These are phyloP conservation scores for Conchocele bisecta DNA, from an alignment of 2,888 invertebrate species.

Conservation along the genomic window DNA sequence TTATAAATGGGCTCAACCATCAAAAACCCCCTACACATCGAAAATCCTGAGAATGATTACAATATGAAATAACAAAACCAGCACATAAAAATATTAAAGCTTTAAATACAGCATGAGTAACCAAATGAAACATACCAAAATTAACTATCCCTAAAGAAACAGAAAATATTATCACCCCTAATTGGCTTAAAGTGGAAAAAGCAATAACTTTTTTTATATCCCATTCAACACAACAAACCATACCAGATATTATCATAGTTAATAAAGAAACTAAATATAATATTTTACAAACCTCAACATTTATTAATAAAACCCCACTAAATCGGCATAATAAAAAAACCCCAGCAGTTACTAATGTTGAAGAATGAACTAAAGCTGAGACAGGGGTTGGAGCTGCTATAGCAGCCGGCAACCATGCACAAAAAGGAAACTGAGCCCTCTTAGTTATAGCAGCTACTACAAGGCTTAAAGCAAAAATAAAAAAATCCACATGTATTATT, in stretches of 20 bases:
- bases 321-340: constrained; percentile 90
- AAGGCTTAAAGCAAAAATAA: constrained; percentile 63
- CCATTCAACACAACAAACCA: constrained; percentile 81
- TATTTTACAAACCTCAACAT: constrained; percentile 83
- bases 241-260: constrained; percentile 79
- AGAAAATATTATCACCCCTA: constrained; percentile 89
- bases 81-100: constrained; percentile 90
- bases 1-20: constrained; percentile 66
- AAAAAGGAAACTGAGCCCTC: constrained; percentile 92
- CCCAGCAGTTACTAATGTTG: constrained; percentile 90
- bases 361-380: constrained; percentile 90
- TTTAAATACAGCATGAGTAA: constrained; percentile 90
- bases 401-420: constrained; percentile 89
- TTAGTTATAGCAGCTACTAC: constrained; percentile 87
- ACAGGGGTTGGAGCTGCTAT: constrained; percentile 91
- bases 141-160: constrained; percentile 85
- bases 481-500: not conserved
- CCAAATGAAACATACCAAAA: constrained; percentile 89
- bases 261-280: constrained; percentile 84
- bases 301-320: constrained; percentile 84
- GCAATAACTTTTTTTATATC: constrained; percentile 92
- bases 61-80: constrained; percentile 88
- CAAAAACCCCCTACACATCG: constrained; percentile 81
- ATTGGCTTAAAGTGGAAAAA: constrained; percentile 89
- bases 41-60: constrained; percentile 88